Evolutionary conservation across 2,888 invertebrate genomes (phyloP).

Genomic region (Endomychus coccineus): DNA sequence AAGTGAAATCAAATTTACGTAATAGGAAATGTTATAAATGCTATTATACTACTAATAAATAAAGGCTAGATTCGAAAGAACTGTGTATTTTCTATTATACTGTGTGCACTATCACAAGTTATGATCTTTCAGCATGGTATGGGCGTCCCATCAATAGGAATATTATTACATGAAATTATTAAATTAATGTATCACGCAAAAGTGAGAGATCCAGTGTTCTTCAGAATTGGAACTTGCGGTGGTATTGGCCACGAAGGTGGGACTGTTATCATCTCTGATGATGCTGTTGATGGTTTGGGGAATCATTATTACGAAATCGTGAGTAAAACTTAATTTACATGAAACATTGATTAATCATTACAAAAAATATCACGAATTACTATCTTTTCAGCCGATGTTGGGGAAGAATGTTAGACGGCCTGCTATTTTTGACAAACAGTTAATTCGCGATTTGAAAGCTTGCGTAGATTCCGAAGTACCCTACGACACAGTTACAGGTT

Average conservation of each 20-base stretch:
- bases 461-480: conserved; percentile 71
- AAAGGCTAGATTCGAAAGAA: too few species aligned
- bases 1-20: too few species aligned
- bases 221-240: conserved; percentile 90
- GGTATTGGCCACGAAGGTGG: conserved; percentile 90
- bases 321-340: conserved; percentile 36
- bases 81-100: too few species aligned
- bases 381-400: conserved; percentile 62
- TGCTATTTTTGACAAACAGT: conserved; percentile 72
- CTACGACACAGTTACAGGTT: conserved; percentile 81
- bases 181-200: conserved; percentile 93
- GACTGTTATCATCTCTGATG: conserved; percentile 88
- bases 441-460: conserved; percentile 71
- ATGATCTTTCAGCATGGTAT: conserved; percentile 82
- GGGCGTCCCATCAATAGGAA: conserved; percentile 94
- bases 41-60: too few species aligned
- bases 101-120: too few species aligned
- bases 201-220: conserved; percentile 81
- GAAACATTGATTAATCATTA: conserved; percentile 4
- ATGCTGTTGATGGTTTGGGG: conserved; percentile 82
- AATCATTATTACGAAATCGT: conserved; percentile 79
- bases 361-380: not conserved
- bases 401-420: conserved; percentile 77
- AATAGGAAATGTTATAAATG: too few species aligned
- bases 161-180: conserved; percentile 91